Conservation (phyloP, 2,797 vertebrate species). For the Gobio occitaniae region DNA sequence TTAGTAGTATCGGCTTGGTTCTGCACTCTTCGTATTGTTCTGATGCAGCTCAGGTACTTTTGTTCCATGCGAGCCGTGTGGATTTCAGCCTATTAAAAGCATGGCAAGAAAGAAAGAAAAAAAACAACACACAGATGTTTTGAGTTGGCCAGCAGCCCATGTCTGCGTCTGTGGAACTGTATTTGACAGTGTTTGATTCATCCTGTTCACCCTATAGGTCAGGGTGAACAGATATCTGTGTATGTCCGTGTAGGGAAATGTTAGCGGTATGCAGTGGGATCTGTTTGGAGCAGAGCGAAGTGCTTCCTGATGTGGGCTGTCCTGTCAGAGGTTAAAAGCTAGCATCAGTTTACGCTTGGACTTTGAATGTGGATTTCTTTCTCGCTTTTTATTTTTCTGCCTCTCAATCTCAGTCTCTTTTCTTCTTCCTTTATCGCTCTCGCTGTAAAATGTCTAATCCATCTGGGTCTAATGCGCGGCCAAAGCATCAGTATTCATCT, state of each 20-base stretch:
- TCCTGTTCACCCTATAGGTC: slow-evolving; percentile 48
- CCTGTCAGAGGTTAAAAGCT: slow-evolving; percentile 71
- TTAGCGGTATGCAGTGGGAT: slow-evolving; percentile 36
- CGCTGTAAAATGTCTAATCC: slow-evolving; percentile 56
- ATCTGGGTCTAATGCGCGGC: slow-evolving; percentile 48
- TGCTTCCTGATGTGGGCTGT: slow-evolving; percentile 53
- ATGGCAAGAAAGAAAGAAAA: not conserved
- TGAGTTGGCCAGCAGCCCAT: slow-evolving; percentile 32
- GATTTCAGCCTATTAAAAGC: slow-evolving; percentile 32
- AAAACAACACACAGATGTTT: slow-evolving; percentile 23
- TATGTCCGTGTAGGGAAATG: slow-evolving; percentile 55
- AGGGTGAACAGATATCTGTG: slow-evolving; percentile 45
- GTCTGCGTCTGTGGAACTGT: slow-evolving; percentile 46
- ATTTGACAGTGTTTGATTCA: slow-evolving; percentile 56
- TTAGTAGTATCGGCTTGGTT: not conserved
- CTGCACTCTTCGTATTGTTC: slow-evolving; percentile 17
- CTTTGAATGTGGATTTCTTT: slow-evolving; percentile 61
- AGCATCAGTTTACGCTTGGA: slow-evolving; percentile 63
- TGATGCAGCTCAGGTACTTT: slow-evolving; percentile 31
- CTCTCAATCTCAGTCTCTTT: slow-evolving; percentile 17
- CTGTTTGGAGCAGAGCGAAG: slow-evolving; percentile 22
- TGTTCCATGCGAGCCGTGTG: slow-evolving; percentile 39
- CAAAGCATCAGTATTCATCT: slow-evolving; percentile 78
- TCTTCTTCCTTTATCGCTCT: slow-evolving; percentile 38
- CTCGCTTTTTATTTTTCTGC: not conserved